phyloP scores from a whole-genome alignment of 2,888 invertebrate species.

The Dexiosoma caninum region DNA sequence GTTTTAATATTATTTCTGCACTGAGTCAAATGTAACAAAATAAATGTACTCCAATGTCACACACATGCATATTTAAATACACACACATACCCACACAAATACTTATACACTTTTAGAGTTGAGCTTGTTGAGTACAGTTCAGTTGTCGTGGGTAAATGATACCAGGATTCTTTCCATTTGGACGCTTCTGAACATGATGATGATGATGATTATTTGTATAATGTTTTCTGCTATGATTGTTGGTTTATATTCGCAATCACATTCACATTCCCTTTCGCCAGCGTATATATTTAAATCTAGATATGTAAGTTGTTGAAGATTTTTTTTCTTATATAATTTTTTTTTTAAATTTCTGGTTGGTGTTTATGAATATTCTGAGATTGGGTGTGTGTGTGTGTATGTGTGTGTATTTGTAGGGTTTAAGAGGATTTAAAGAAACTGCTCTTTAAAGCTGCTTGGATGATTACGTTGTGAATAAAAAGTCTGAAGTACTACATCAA shows the following conservation, averaged over 20 bases:
- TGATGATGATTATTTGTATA: constrained; percentile 25
- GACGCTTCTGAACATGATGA: constrained; percentile 62
- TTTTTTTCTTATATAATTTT: neutral
- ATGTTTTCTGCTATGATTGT: constrained; percentile 19
- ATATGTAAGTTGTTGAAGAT: constrained; percentile 50
- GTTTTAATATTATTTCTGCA: neutral
- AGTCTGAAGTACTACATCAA: constrained; percentile 61
- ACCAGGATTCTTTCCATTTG: constrained; percentile 62
- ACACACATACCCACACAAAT: neutral
- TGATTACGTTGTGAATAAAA: constrained; percentile 59
- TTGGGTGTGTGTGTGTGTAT: neutral
- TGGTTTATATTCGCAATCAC: constrained; percentile 5
- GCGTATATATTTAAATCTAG: constrained; percentile 53
- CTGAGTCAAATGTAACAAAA: constrained; percentile 47
- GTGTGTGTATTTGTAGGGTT: constrained; percentile 32
- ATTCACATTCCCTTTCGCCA: constrained; percentile 21
- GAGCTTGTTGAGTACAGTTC: constrained; percentile 45
- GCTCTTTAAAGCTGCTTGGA: constrained; percentile 57
- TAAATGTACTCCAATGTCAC: neutral
- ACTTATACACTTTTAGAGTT: constrained; percentile 10
- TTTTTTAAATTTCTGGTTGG: constrained; percentile 21
- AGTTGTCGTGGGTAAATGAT: constrained; percentile 60
- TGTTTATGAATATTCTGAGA: constrained; percentile 35
- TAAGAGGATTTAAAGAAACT: constrained; percentile 63
- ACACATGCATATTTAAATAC: neutral